A percentile compares a stretch with the other conserved stretches of the same genome.
phyloP scores from a whole-genome alignment of 2,113 vertebrate species.

The Mirounga angustirostris region DNA sequence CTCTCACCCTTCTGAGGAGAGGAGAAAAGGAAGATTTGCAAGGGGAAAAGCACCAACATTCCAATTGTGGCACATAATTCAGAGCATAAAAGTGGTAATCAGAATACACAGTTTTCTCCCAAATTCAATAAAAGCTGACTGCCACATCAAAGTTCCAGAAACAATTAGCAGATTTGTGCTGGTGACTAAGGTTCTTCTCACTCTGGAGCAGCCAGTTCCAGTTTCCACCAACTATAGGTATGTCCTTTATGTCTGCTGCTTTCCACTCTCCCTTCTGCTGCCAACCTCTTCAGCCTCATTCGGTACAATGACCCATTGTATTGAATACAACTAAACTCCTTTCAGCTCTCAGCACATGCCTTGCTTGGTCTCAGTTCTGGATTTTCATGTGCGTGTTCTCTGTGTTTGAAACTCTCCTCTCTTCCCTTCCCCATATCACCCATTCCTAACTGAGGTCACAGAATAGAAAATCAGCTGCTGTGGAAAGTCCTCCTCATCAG shows the following conservation, averaged over 20 bases:
- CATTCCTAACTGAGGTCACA: not conserved
- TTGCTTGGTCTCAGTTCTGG: not conserved
- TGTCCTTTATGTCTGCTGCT: not conserved
- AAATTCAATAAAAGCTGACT: slow-evolving; percentile 4
- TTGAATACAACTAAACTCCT: not conserved
- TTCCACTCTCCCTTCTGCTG: not conserved
- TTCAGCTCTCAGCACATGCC: not conserved
- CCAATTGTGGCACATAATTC: not conserved
- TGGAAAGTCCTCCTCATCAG: not conserved
- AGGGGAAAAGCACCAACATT: not conserved
- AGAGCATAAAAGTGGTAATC: not conserved
- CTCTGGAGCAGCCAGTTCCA: not conserved
- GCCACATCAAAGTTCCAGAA: not conserved
- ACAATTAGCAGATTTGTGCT: not conserved
- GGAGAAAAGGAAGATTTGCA: not conserved
- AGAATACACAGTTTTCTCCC: not conserved
- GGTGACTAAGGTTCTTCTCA: not conserved
- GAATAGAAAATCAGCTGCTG: not conserved
- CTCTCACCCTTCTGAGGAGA: not conserved
- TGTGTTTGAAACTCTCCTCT: not conserved
- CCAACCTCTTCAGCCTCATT: not conserved
- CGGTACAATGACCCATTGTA: not conserved
- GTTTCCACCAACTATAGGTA: not conserved
- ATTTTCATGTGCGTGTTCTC: not conserved
- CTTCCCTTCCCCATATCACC: not conserved